phyloP scores from a whole-genome alignment of 2,113 vertebrate genomes.

The Cyanoliseus patagonus region DNA sequence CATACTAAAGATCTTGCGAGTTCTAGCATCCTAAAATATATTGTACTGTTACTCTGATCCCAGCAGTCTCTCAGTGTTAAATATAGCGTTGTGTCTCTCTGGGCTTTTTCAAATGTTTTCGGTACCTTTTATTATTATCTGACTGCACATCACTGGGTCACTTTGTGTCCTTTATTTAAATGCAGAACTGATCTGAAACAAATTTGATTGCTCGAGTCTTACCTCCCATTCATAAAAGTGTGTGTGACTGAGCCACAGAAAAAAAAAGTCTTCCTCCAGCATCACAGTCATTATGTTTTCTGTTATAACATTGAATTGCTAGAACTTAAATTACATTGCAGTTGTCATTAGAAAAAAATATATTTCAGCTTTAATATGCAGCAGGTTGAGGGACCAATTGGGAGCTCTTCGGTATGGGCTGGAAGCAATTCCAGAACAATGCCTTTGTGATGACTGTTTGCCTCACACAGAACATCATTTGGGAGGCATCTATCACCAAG shows the following conservation, averaged over 20 bases:
- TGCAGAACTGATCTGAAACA: neutral
- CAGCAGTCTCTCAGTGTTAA: neutral
- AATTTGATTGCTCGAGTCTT: neutral
- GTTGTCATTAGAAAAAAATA: neutral
- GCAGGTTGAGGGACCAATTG: neutral
- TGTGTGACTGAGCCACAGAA: neutral
- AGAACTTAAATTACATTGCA: neutral
- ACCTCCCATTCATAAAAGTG: neutral
- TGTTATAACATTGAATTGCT: neutral
- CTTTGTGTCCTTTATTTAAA: neutral
- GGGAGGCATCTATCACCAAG: neutral
- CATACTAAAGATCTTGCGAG: neutral
- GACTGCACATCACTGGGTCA: neutral
- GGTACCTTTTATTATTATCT: neutral
- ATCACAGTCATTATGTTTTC: neutral
- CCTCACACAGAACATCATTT: neutral
- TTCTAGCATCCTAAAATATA: neutral
- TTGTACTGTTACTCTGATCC: neutral
- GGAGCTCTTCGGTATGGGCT: neutral
- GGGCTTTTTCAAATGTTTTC: neutral
- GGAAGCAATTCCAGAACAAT: neutral
- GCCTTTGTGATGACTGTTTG: neutral
- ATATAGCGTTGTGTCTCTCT: fast-evolving
- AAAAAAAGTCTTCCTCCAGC: neutral
- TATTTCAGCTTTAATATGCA: neutral